Base-by-base conservation (phyloP, 2,797 vertebrate species). In the Gymnodraco acuticeps region DNA sequence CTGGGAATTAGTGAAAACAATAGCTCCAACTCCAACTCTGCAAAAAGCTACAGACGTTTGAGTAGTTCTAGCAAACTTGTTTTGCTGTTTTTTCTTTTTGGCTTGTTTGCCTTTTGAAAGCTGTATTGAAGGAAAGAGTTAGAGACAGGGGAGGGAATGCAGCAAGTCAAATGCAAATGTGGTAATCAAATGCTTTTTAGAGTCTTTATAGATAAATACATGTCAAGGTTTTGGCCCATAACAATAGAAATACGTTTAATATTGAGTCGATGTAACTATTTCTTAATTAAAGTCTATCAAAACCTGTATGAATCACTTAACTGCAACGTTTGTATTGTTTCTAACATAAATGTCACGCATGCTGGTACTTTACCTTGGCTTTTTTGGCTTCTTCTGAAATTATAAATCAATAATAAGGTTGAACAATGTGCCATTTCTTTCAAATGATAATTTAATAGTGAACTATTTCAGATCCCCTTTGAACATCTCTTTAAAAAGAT, bases 1-100 rank as follows among this genome's bases (percentile, higher is more conserved):
- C 42, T 14, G 63, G 56, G 58, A 67, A 8, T 59, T 42, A 9
- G 45, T 61, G 42, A 46, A 75, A 78, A 64, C 64, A 78, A 51
- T n/a, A 73, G 27, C 61, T 63, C 11, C 62, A 48, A 51, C 19
- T 51, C 23, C 15, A 58, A 23, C 11, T 53, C 46, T 67, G 19
- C 48, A 45, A 54, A 31, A 23, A 71, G 17, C 47, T 38, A 1
- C 61, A 33, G 27, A 65, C 54, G 55, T 47, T 64, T 38, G 64
- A 46, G n/a, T 50, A 53, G 51, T 5, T 12, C 14, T 1, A 15
- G 7, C 54, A 33, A 46, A 20, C 10, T 64, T 76, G 33, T 38
- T 38, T 38, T 38, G 33, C 8, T 38, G 33, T 33, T 38, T 38
- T 38, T 38, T 9, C 8, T 38, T 38, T 38, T 38, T 6, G 33